Evolutionary conservation across 2,888 invertebrate genomes (phyloP).

Genomic region (Drosophila mimetica): DNA sequence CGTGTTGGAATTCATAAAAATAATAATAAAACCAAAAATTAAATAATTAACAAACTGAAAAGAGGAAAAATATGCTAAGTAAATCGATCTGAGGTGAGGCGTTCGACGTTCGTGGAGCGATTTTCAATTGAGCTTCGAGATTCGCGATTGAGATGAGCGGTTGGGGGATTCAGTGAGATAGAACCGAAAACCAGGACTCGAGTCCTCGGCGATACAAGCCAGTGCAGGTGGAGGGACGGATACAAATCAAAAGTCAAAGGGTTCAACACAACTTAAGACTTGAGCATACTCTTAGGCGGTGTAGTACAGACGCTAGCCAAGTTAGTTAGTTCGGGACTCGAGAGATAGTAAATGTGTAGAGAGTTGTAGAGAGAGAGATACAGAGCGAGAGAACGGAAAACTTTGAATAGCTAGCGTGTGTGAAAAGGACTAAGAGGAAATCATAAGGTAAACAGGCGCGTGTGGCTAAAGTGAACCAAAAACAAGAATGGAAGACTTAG

Average conservation of each 20-base stretch:
- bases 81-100: constrained; percentile 27
- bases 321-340: constrained; percentile 37
- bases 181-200: constrained; percentile 39
- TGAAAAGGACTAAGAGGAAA: constrained; percentile 58
- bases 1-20: constrained; percentile 37
- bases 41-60: constrained; percentile 42
- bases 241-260: constrained; percentile 57
- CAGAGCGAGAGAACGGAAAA: constrained; percentile 50
- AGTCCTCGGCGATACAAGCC: constrained; percentile 62
- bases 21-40: constrained; percentile 32
- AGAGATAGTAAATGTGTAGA: constrained; percentile 17
- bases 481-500: constrained; percentile 55
- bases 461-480: constrained; percentile 56
- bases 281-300: constrained; percentile 71
- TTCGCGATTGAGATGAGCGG: constrained; percentile 47
- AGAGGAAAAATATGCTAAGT: constrained; percentile 20
- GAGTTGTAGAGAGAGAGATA: constrained; percentile 12
- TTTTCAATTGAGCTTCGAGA: constrained; percentile 38
- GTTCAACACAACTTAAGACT: constrained; percentile 31
- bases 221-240: constrained; percentile 54
- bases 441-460: constrained; percentile 65
- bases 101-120: constrained; percentile 41
- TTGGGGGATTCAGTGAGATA: constrained; percentile 39
- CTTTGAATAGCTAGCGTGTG: constrained; percentile 47
- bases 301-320: constrained; percentile 69